phyloP scores from a whole-genome alignment of 2,888 invertebrate species.

The Nowickia ferox region DNA sequence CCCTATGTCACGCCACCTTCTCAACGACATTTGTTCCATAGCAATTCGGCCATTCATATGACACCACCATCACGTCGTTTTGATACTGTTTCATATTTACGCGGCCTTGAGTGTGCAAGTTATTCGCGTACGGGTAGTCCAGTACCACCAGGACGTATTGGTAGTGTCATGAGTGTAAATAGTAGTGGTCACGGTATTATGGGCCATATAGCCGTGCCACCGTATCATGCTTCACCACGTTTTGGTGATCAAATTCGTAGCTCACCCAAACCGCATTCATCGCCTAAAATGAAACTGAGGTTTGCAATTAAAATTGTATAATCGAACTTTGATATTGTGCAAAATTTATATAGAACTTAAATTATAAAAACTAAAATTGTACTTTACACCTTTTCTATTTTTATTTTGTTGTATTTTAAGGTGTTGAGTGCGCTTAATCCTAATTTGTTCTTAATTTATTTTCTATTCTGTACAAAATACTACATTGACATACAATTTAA shows the following conservation, averaged over 20 bases:
- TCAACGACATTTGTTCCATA: slow-evolving; percentile 85
- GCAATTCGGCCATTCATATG: slow-evolving; percentile 87
- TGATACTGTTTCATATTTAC: slow-evolving; percentile 79
- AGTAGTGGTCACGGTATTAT: slow-evolving; percentile 80
- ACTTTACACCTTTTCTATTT: too few species aligned
- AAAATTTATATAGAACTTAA: background rate
- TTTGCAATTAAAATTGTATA: slow-evolving; percentile 78
- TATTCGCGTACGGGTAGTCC: slow-evolving; percentile 84
- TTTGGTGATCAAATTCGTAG: slow-evolving; percentile 85
- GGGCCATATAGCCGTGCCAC: slow-evolving; percentile 81
- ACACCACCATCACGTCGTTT: slow-evolving; percentile 88
- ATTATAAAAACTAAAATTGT: too few species aligned
- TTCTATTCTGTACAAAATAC: too few species aligned
- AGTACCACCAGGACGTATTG: slow-evolving; percentile 84
- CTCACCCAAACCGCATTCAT: slow-evolving; percentile 88
- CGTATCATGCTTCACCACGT: slow-evolving; percentile 85
- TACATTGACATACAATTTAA: too few species aligned
- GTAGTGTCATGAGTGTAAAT: slow-evolving; percentile 86
- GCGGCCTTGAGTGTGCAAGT: slow-evolving; percentile 66
- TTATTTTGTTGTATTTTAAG: too few species aligned
- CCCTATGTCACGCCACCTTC: slow-evolving; percentile 90
- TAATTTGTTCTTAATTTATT: too few species aligned
- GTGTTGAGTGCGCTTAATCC: too few species aligned
- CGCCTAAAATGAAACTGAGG: slow-evolving; percentile 97
- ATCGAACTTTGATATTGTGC: background rate